A percentile compares a stretch with the other conserved stretches of the same genome.
Evolutionary conservation across 1,140 invertebrate genomes (phyloP).

Genomic region (Orius laevigatus): DNA sequence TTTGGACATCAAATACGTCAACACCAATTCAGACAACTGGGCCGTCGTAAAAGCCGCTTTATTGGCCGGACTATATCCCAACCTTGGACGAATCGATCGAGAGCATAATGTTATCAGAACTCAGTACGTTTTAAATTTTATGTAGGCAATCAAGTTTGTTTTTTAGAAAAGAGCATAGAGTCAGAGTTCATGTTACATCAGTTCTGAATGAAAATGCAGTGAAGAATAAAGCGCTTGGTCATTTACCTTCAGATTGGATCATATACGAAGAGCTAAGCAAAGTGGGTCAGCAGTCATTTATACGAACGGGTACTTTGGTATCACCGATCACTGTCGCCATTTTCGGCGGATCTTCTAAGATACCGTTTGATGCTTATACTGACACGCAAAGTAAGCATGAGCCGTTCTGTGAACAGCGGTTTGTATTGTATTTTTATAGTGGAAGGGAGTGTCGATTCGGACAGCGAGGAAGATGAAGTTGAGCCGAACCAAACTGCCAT

Average conservation of each 20-base stretch:
- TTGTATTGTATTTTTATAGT: constrained; percentile 10
- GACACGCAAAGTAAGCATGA: constrained; percentile 34
- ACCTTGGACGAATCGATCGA: constrained; percentile 53
- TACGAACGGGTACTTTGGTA: constrained; percentile 58
- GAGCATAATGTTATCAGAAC: constrained; percentile 37
- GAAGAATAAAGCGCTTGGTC: constrained; percentile 29
- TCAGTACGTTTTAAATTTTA: constrained; percentile 31
- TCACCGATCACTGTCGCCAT: constrained; percentile 62
- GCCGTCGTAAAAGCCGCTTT: constrained; percentile 80
- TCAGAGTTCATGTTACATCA: constrained; percentile 57
- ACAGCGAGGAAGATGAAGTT: constrained; percentile 39
- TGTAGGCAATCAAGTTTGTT: not conserved
- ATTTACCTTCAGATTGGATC: constrained; percentile 63
- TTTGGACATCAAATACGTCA: constrained; percentile 56
- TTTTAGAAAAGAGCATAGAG: constrained; percentile 50
- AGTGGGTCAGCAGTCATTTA: constrained; percentile 42
- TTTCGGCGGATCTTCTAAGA: constrained; percentile 52
- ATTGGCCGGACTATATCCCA: constrained; percentile 73
- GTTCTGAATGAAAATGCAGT: constrained; percentile 37
- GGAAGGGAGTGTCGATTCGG: constrained; percentile 13
- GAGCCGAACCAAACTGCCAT: constrained; percentile 40
- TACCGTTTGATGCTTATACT: constrained; percentile 41
- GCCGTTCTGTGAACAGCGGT: too few relatives aligned
- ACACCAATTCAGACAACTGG: constrained; percentile 80
- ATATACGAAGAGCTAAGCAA: constrained; percentile 69